Evolutionary conservation across 2,113 vertebrate genomes (phyloP), one percentile per base, ranked within the genome.

Genomic region (Dendropsophus ebraccatus): DNA sequence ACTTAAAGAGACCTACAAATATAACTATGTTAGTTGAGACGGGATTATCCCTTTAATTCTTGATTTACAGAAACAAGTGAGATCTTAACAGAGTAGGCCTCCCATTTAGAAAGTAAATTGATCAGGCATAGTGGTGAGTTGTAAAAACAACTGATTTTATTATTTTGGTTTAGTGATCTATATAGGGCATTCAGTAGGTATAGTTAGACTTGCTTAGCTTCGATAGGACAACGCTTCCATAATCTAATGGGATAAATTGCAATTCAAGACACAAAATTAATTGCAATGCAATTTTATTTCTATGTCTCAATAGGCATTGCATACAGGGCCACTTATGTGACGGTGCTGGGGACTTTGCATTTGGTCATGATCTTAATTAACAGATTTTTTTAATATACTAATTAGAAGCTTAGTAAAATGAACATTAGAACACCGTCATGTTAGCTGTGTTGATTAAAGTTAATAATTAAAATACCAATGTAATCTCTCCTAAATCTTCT

Each of bases 401-500:
- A 79, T 79, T 56, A 79, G n/a, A 6, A 79, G 52, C 50, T 79
- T 54, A 79, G 28, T 35, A 23, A 56, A 77, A 32, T 30, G 49
- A 77, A 50, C 67, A 70, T 41, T 41, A 41, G 35, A 70, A 70
- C 32, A 70, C 21, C 23, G 67, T 41, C 17, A 70, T 70, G 35
- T 37, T 41, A 70, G 19, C 67, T 11, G 35, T 70, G 35, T 70
- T 70, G 35, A 70, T 70, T 70, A 70, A 70, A 41, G 17, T 70
- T 70, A 70, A 41, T 70, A 70, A 70, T 70, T 70, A 41, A 70
- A 70, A 70, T 70, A 37, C 67, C 35, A 70, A 70, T 70, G 67
- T 70, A 70, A 70, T 70, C 32, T 21, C 67, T 70, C 19, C 32
- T 23, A 70, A 70, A 70, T 70, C 35, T 70, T 70, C 67, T 70